phyloP scores from a whole-genome alignment of 2,797 vertebrate genomes.

The Propithecus perrieri region DNA sequence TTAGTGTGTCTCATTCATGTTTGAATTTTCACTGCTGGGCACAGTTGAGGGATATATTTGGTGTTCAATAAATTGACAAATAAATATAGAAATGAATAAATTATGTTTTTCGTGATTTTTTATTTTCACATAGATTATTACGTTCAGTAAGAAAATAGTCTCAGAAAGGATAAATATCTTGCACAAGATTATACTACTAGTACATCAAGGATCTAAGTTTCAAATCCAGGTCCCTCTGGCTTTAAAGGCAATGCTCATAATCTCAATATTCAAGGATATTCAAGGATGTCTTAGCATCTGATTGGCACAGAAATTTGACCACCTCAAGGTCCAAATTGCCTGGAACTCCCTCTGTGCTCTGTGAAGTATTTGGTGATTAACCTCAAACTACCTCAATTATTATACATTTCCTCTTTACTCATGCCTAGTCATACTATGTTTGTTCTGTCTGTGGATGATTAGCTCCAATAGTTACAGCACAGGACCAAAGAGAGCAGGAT shows the following conservation, averaged over 20 bases:
- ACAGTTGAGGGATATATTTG: background rate
- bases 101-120: background rate
- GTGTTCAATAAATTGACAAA: background rate
- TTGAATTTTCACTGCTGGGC: background rate
- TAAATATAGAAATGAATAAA: background rate
- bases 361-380: background rate
- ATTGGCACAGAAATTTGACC: background rate
- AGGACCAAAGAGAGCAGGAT: background rate
- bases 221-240: background rate
- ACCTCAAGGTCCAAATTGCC: background rate
- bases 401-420: background rate
- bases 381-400: background rate
- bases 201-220: constrained; percentile 20
- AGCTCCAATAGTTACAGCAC: background rate
- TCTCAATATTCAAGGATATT: background rate
- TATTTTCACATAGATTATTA: background rate
- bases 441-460: background rate
- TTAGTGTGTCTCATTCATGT: background rate
- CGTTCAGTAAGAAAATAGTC: background rate
- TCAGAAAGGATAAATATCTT: background rate
- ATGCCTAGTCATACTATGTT: background rate
- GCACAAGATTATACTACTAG: background rate
- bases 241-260: background rate
- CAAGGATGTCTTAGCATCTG: background rate
- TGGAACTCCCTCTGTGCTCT: background rate